These are phyloP conservation scores for Dendroctonus valens DNA, from an alignment of 1,140 invertebrate genomes.

Conservation along the genomic window DNA sequence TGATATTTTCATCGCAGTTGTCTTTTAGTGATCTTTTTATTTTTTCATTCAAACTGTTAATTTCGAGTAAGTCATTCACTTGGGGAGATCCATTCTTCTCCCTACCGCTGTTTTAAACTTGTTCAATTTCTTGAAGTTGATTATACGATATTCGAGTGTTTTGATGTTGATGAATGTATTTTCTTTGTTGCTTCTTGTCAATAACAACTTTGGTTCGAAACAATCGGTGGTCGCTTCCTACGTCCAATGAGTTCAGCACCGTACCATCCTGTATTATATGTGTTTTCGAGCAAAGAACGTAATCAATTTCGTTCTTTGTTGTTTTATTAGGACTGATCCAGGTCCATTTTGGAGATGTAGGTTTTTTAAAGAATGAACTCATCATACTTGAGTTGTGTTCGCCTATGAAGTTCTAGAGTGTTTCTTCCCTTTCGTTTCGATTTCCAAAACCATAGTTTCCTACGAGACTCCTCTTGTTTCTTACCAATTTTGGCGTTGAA, in stretches of 20 bases:
- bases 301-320: not conserved
- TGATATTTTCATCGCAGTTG: not conserved
- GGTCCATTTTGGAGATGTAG: not conserved
- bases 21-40: not conserved
- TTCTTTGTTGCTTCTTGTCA: not conserved
- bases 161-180: not conserved
- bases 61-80: slow-evolving; percentile 1
- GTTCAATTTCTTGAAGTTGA: not conserved
- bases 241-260: not conserved
- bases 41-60: not conserved
- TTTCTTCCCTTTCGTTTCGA: not conserved
- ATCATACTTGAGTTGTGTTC: not conserved
- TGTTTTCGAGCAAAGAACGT: not conserved
- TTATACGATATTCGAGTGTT: not conserved
- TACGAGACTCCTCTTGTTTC: not conserved
- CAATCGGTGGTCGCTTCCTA: slow-evolving; percentile 2
- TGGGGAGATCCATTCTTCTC: not conserved
- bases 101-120: not conserved
- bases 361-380: not conserved
- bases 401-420: not conserved
- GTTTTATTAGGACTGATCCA: not conserved
- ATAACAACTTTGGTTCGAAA: not conserved
- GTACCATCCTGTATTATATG: not conserved
- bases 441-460: not conserved
- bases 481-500: not conserved